Conservation (phyloP, 2,113 vertebrate species). For the Cariama cristata region DNA sequence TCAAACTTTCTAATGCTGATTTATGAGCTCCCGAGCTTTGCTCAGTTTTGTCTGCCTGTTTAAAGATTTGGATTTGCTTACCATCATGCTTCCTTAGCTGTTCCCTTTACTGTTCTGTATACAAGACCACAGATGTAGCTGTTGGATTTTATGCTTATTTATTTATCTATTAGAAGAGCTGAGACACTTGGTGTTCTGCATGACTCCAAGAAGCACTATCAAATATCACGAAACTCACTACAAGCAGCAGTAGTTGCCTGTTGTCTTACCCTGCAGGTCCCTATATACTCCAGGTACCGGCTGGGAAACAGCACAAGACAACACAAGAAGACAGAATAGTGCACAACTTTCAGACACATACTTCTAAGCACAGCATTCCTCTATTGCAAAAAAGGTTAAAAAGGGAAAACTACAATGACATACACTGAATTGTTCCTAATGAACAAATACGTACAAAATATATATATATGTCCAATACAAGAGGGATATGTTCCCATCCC, state of each 20-base stretch:
- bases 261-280: background rate
- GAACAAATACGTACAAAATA: background rate
- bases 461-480: accelerated
- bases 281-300: background rate
- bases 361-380: background rate
- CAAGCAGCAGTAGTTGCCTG: background rate
- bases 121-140: background rate
- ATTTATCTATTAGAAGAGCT: background rate
- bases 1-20: background rate
- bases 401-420: background rate
- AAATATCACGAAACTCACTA: background rate
- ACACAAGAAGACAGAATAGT: accelerated
- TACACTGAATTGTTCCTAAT: background rate
- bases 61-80: background rate
- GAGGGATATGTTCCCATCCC: background rate
- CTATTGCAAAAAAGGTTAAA: background rate
- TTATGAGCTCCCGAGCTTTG: background rate
- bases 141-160: background rate
- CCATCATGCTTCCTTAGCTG: background rate
- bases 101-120: background rate
- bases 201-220: background rate
- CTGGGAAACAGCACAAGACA: background rate
- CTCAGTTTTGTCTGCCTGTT: background rate
- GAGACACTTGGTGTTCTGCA: background rate
- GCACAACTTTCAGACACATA: background rate